phyloP scores from a whole-genome alignment of 2,797 vertebrate genomes.

The Mus minutoides region DNA sequence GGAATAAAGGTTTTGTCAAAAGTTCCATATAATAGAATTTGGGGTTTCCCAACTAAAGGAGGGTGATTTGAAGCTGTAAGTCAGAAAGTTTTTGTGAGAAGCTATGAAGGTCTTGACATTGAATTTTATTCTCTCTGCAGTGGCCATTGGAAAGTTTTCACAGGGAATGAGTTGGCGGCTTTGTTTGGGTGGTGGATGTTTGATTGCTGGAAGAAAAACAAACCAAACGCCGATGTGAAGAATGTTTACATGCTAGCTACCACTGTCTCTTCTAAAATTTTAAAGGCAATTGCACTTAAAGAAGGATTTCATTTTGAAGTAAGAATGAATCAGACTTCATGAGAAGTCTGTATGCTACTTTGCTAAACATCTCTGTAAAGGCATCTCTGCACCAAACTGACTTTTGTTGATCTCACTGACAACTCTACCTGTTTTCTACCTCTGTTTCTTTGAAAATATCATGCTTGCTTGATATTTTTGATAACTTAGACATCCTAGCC shows the following conservation, averaged over 20 bases:
- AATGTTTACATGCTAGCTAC: constrained; percentile 95
- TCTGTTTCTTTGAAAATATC: not conserved
- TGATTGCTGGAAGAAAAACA: constrained; percentile 91
- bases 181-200: constrained; percentile 99
- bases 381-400: not conserved
- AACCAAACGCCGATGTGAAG: constrained; percentile 85
- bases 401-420: not conserved
- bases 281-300: constrained; percentile 91
- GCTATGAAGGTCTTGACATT: not conserved
- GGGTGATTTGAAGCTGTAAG: constrained; percentile 32
- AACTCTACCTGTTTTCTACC: constrained; percentile 33
- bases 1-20: constrained; percentile 50
- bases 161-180: constrained; percentile 95
- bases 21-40: not conserved
- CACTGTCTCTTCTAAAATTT: constrained; percentile 96
- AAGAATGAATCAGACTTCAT: constrained; percentile 57
- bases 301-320: constrained; percentile 97
- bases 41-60: not conserved
- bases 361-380: constrained; percentile 59
- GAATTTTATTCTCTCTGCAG: constrained; percentile 82
- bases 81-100: constrained; percentile 30
- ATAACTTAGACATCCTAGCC: constrained; percentile 22
- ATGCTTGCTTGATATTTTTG: constrained; percentile 48
- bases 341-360: not conserved
- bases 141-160: constrained; percentile 94